phyloP scores from a whole-genome alignment of 2,888 invertebrate genomes.

The Melinaea menophilus region DNA sequence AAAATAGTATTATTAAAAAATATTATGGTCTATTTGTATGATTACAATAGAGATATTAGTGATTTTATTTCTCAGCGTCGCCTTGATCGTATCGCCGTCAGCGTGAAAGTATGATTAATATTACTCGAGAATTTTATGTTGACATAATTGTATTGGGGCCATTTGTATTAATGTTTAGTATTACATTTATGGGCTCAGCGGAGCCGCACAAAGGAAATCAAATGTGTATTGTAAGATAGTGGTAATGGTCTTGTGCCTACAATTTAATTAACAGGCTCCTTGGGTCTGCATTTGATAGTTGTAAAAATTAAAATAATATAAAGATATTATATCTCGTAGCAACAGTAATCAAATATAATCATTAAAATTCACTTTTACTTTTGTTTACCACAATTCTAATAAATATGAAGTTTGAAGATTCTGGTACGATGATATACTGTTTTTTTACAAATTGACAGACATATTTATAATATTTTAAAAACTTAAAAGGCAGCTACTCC shows the following conservation, averaged over 20 bases:
- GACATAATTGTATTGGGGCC: conserved; percentile 10
- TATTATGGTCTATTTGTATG: background rate
- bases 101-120: conserved; percentile 25
- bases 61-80: conserved; percentile 14
- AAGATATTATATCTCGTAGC: background rate
- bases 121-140: conserved; percentile 21
- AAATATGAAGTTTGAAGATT: too few species aligned
- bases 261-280: background rate
- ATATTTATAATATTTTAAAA: too few species aligned
- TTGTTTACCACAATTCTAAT: too few species aligned
- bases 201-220: background rate
- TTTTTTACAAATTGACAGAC: too few species aligned
- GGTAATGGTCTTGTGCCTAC: background rate
- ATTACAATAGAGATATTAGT: conserved; percentile 14
- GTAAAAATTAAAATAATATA: background rate
- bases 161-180: conserved; percentile 11
- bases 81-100: conserved; percentile 24
- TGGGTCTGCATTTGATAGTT: background rate
- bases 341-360: background rate
- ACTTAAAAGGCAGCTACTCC: too few species aligned
- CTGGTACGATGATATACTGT: too few species aligned
- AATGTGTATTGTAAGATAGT: conserved; percentile 2
- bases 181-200: conserved; percentile 5
- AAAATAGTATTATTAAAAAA: background rate
- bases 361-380: too few species aligned